A percentile compares a stretch with the other conserved stretches of the same genome.
Evolutionary conservation across 2,113 vertebrate genomes (phyloP).

Genomic region (Carettochelys insculpta): DNA sequence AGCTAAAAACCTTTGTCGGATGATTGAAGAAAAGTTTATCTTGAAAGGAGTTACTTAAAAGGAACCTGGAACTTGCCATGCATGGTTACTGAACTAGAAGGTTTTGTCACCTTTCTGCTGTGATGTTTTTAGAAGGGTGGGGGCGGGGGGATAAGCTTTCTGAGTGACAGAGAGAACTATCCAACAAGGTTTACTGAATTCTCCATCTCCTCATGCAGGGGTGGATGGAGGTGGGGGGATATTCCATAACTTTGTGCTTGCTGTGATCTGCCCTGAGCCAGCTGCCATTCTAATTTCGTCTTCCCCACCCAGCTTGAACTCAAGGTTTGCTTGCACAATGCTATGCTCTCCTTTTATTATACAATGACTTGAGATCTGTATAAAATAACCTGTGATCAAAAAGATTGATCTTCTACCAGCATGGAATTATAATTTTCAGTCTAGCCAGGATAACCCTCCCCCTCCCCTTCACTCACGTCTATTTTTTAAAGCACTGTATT

Average conservation of each 20-base stretch:
- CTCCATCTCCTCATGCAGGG: slow-evolving; percentile 14
- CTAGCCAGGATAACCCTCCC: slow-evolving; percentile 31
- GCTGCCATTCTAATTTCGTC: neutral
- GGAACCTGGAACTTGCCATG: slow-evolving; percentile 60
- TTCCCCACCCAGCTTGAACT: slow-evolving; percentile 23
- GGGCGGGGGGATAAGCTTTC: slow-evolving; percentile 22
- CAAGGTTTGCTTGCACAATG: slow-evolving; percentile 22
- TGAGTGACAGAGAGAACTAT: slow-evolving; percentile 21
- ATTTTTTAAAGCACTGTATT: slow-evolving; percentile 46
- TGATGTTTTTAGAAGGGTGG: slow-evolving; percentile 30
- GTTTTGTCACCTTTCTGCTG: slow-evolving; percentile 51
- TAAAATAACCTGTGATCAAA: slow-evolving; percentile 41
- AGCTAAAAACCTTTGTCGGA: slow-evolving; percentile 58
- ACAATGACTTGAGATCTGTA: neutral
- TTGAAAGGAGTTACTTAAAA: slow-evolving; percentile 69
- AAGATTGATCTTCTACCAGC: slow-evolving; percentile 51
- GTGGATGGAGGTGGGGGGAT: slow-evolving; percentile 46
- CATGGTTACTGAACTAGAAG: neutral
- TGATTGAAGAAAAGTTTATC: slow-evolving; percentile 69
- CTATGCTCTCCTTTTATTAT: neutral
- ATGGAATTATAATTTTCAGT: slow-evolving; percentile 59
- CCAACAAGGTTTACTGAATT: slow-evolving; percentile 39
- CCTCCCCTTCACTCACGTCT: slow-evolving; percentile 15
- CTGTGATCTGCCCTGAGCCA: neutral
- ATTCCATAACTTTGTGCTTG: slow-evolving; percentile 50